Percentiles rank a stretch among this genome's conserved stretches.
Evolutionary conservation across 2,888 invertebrate genomes (phyloP).

Genomic region (Andrena haemorrhoa): DNA sequence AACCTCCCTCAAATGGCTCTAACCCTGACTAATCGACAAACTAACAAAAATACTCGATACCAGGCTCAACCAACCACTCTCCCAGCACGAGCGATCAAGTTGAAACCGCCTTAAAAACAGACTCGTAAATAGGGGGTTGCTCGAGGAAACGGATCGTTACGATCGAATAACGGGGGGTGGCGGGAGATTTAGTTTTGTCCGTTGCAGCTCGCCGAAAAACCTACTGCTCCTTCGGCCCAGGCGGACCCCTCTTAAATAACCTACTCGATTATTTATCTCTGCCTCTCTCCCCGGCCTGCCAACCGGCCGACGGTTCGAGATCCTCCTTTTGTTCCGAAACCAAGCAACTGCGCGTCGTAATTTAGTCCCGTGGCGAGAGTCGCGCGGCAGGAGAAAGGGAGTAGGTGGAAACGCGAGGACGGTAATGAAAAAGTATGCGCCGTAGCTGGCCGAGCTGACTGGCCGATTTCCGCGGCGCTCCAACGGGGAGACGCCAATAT

Average conservation of each 20-base stretch:
- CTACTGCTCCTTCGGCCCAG: neutral
- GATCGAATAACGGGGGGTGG: neutral
- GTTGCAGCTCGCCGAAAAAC: neutral
- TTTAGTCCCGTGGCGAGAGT: constrained; percentile 44
- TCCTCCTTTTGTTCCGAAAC: constrained; percentile 46
- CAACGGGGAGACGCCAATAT: constrained; percentile 57
- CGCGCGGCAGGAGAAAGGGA: neutral
- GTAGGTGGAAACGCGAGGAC: constrained; percentile 58
- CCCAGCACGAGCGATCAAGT: neutral
- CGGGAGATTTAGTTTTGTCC: constrained; percentile 10
- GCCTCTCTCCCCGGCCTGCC: constrained; percentile 26
- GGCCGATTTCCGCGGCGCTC: constrained; percentile 63
- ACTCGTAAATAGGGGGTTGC: constrained; percentile 5
- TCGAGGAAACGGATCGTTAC: neutral
- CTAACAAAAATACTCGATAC: neutral
- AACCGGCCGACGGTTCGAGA: constrained; percentile 29
- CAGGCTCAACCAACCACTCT: neutral
- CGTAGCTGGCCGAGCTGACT: constrained; percentile 45
- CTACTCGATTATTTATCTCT: constrained; percentile 54
- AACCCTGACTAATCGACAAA: too few relatives aligned
- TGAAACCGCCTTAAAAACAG: neutral
- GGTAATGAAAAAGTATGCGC: constrained; percentile 72
- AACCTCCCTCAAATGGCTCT: too few relatives aligned
- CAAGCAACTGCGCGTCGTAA: constrained; percentile 52
- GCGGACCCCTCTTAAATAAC: constrained; percentile 42